Evolutionary conservation across 2,113 vertebrate species (phyloP).

Genomic region (Galbula dea): DNA sequence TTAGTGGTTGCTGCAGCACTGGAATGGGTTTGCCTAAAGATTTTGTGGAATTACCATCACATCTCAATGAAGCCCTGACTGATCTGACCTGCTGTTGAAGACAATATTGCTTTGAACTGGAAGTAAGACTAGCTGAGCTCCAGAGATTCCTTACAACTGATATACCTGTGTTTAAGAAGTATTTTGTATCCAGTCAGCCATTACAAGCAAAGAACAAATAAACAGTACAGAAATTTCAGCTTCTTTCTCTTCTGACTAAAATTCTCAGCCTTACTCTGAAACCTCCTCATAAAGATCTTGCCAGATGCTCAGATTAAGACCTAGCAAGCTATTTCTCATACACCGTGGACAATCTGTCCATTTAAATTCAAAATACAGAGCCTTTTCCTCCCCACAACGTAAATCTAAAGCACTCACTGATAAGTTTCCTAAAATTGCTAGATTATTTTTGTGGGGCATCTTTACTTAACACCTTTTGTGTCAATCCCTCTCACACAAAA

Average conservation of each 20-base stretch:
- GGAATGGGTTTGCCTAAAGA: background rate
- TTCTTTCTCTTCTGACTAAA: background rate
- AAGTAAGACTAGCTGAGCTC: background rate
- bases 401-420: background rate
- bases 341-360: background rate
- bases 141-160: background rate
- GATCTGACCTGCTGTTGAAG: background rate
- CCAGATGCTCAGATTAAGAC: background rate
- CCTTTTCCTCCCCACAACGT: accelerated
- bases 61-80: background rate
- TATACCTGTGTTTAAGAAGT: background rate
- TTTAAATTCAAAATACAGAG: background rate
- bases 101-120: background rate
- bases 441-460: background rate
- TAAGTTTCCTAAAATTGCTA: background rate
- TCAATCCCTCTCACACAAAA: background rate
- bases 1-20: background rate
- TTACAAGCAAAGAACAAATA: background rate
- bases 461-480: background rate
- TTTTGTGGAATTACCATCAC: background rate
- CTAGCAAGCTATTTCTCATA: background rate
- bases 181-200: background rate
- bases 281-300: background rate
- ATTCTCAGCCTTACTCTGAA: background rate
- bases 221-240: background rate